phyloP scores from a whole-genome alignment of 2,888 invertebrate genomes.

The Pterobdella sp. region DNA sequence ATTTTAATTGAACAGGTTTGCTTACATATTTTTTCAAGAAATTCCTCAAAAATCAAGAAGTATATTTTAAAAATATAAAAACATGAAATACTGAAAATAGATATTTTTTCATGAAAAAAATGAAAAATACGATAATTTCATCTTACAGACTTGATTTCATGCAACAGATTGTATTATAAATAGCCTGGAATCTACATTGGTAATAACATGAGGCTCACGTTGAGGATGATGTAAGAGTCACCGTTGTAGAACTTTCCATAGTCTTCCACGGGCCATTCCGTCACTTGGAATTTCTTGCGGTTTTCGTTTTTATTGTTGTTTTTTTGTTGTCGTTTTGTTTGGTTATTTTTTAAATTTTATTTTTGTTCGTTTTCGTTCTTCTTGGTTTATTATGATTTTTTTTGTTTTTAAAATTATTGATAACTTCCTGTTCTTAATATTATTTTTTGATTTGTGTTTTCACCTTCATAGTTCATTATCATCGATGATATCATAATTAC shows the following conservation, averaged over 20 bases:
- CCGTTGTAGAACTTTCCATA: conserved; percentile 41
- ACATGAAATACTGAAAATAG: no score
- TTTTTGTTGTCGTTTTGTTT: neutral
- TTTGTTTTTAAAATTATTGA: neutral
- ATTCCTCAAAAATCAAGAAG: no score
- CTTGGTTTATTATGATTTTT: neutral
- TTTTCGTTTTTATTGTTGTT: neutral
- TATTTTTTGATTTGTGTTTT: neutral
- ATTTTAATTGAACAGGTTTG: no score
- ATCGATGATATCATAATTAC: no score
- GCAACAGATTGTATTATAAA: neutral
- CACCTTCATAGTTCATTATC: neutral
- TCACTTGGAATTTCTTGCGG: conserved; percentile 39
- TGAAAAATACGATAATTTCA: neutral
- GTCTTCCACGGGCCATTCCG: conserved; percentile 39
- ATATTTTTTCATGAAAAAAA: neutral
- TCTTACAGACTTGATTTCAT: neutral
- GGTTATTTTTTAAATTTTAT: neutral
- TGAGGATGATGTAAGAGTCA: conserved; percentile 40
- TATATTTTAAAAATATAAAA: no score
- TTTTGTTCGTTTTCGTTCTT: neutral
- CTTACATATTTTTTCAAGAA: no score
- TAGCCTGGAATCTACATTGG: no score
- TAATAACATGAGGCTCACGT: conserved; percentile 37
- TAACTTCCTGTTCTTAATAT: neutral